Evolutionary conservation across 1,140 invertebrate genomes (phyloP), one percentile per base, ranked within the genome.

Genomic region (Kradibia gibbosae): DNA sequence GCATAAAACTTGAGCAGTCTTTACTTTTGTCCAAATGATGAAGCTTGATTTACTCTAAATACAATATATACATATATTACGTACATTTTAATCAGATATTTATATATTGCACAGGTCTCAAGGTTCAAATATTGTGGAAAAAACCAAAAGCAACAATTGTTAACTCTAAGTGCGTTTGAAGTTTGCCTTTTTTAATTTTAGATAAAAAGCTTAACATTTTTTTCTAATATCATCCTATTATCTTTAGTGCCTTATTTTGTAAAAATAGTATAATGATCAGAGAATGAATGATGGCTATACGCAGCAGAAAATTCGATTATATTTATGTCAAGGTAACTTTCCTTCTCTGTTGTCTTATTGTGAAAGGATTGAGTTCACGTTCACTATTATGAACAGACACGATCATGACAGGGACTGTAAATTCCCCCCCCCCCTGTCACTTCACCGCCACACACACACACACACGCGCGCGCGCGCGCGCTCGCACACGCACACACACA

Each of bases 281-380:
- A 42, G 50, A 45, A 13, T 22, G 11, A 48, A 67, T 57, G 71
- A 81, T 71, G 80, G 71, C 76, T 75, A 55, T 60, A 53, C 28
- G 8, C 25, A 8, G 48, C 50, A 39, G 80, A 81, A 81, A 76
- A 76, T 65, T 81, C 55, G 65, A 42, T 71, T 76, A 81, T 48
- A 81, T 81, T 77, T 39, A 31, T 81, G 80, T 71, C 80, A 81
- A 81, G 80, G 80, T 76, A 71, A 77, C 80, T 81, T 81, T 81
- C 79, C 73, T 81, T 81, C 73, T 81, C 48, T 31, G 48, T 71
- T 77, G 60, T 67, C 36, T 76, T 34, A 25, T 31, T 53, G 80
- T 57, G 80, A 76, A 77, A 81, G 72, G 71, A 80, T 80, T 50
- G 70, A 62, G 78, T 73, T 71, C 25, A 72, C 50, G 36, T 72